A percentile compares a stretch with the other conserved stretches of the same genome.
Conservation (phyloP, 2,797 vertebrate species). For the Pantherophis alleghaniensis region DNA sequence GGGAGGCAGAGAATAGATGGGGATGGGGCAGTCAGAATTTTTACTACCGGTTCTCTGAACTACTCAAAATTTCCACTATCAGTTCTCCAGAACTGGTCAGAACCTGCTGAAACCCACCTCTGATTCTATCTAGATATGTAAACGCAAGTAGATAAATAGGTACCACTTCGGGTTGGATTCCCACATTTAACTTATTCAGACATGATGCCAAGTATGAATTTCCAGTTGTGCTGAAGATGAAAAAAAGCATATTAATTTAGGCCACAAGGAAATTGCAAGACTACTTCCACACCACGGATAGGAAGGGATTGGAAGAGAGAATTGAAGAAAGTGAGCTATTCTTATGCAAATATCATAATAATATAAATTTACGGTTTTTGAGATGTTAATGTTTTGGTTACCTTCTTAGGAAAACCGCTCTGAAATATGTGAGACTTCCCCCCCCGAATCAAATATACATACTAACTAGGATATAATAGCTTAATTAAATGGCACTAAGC, state of each 20-base stretch:
- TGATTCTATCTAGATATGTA: neutral
- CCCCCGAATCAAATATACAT: neutral
- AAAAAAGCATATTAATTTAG: neutral
- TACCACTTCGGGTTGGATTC: too few species aligned
- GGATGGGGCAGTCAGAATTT: too few species aligned
- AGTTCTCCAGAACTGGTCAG: too few species aligned
- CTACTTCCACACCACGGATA: neutral
- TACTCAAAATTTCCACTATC: too few species aligned
- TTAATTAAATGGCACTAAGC: conserved; percentile 12
- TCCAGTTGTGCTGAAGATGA: neutral
- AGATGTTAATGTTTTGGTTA: neutral
- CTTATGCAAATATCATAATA: neutral
- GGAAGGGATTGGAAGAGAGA: neutral
- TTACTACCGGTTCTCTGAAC: too few species aligned
- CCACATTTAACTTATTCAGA: neutral
- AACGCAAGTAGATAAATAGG: too few species aligned
- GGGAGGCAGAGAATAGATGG: too few species aligned
- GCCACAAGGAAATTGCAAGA: neutral
- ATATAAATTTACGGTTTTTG: neutral
- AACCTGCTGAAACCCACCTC: too few species aligned
- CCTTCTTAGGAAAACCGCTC: neutral
- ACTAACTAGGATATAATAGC: neutral
- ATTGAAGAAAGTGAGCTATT: neutral
- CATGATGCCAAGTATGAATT: neutral
- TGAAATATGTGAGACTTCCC: neutral